Percentiles rank a stretch among this genome's conserved stretches.
These are phyloP conservation scores for Koerneria pararmatus DNA, from an alignment of 2,888 invertebrate genomes.

Conservation along the genomic window DNA sequence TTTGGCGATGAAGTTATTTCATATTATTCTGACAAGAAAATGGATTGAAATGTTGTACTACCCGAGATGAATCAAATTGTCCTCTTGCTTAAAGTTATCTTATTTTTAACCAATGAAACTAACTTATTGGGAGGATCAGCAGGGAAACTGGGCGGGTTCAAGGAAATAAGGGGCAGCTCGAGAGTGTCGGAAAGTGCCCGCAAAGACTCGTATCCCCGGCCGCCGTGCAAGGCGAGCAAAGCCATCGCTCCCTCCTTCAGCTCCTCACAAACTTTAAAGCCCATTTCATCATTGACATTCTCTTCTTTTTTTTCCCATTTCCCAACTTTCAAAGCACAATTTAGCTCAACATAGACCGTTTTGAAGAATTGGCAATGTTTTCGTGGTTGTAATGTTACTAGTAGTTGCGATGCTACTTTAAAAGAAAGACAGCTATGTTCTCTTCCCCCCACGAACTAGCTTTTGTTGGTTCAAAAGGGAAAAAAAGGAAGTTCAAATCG, in stretches of 20 bases:
- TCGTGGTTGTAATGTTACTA: too few species aligned
- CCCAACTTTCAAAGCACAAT: too few species aligned
- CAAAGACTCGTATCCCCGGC: slow-evolving; percentile 37
- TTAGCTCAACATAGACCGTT: too few species aligned
- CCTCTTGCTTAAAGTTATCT: not conserved
- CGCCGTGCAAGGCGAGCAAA: slow-evolving; percentile 48
- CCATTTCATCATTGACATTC: not conserved
- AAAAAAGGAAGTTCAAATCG: too few species aligned
- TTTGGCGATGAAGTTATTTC: too few species aligned
- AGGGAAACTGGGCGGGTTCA: slow-evolving; percentile 25
- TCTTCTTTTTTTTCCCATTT: too few species aligned
- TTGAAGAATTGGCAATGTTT: too few species aligned
- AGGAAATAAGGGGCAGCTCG: slow-evolving; percentile 39
- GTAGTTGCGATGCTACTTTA: too few species aligned
- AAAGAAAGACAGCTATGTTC: too few species aligned
- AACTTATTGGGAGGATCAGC: slow-evolving; percentile 17
- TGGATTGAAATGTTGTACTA: not conserved
- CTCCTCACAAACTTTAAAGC: slow-evolving; percentile 52
- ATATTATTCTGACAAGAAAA: too few species aligned
- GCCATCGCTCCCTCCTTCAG: slow-evolving; percentile 56
- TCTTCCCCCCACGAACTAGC: too few species aligned
- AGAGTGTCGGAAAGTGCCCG: slow-evolving; percentile 40
- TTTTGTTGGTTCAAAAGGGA: too few species aligned
- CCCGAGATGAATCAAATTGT: not conserved
- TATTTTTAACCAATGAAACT: not conserved